Percentiles rank a stretch among this genome's conserved stretches.
Conservation (phyloP, 1,140 invertebrate species). For the Octopus bimaculoides region DNA sequence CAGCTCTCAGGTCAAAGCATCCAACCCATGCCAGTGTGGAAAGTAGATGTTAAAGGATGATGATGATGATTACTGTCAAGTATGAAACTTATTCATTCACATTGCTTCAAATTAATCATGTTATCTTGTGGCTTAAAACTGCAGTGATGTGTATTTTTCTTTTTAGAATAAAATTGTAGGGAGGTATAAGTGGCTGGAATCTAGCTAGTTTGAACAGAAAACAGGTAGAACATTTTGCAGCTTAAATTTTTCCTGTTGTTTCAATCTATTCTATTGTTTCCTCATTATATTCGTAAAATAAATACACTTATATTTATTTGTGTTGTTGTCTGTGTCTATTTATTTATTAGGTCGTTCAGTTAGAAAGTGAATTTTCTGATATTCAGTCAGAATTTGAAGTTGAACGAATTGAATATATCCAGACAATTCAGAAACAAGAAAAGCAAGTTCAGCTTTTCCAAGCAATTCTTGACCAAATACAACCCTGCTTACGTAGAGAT, state of each 20-base stretch:
- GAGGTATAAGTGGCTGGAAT: too few relatives aligned
- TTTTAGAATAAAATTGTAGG: too few relatives aligned
- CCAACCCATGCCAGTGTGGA: too few relatives aligned
- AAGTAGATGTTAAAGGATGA: too few relatives aligned
- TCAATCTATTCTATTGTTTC: neutral
- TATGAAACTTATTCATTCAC: too few relatives aligned
- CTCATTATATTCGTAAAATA: neutral
- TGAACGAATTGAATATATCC: conserved; percentile 80
- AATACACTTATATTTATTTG: neutral
- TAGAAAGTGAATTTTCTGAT: conserved; percentile 71
- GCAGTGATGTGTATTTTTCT: too few relatives aligned
- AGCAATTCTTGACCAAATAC: conserved; percentile 67
- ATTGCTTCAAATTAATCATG: too few relatives aligned
- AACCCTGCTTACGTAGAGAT: conserved; percentile 71
- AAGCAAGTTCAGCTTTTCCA: conserved; percentile 70
- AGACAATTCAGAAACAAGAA: conserved; percentile 78
- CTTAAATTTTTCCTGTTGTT: neutral
- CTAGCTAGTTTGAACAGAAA: too few relatives aligned
- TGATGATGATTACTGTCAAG: too few relatives aligned
- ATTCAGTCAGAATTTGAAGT: conserved; percentile 81
- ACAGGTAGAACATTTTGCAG: neutral
- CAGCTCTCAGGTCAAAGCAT: too few relatives aligned
- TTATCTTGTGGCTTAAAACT: too few relatives aligned
- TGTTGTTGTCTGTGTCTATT: neutral
- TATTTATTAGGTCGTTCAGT: conserved; percentile 35